Evolutionary conservation across 2,888 invertebrate genomes (phyloP).

Genomic region (Xestoiulus laeticollis): DNA sequence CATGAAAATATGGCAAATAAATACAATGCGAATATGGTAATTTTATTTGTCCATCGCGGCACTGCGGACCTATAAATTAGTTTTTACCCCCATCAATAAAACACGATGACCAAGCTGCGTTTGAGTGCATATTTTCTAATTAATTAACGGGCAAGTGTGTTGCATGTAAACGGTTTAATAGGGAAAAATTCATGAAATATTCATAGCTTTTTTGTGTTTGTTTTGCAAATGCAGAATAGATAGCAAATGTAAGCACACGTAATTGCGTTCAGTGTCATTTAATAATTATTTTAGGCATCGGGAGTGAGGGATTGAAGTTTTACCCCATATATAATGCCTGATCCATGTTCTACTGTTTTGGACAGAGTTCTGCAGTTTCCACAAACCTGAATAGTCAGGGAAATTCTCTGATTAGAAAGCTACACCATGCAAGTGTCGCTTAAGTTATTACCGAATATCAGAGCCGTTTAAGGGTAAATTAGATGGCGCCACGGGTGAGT

Average conservation of each 20-base stretch:
- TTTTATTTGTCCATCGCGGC: neutral
- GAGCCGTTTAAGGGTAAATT: neutral
- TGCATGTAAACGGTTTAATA: neutral
- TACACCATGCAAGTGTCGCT: neutral
- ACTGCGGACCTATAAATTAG: neutral
- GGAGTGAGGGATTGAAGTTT: neutral
- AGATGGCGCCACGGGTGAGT: slow-evolving; percentile 15
- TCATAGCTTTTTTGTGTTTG: neutral
- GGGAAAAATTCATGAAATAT: neutral
- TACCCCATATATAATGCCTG: neutral
- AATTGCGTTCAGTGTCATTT: slow-evolving; percentile 11
- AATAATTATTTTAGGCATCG: neutral
- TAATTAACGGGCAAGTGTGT: neutral
- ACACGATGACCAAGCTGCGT: neutral
- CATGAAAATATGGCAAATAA: no score
- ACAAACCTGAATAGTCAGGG: no score
- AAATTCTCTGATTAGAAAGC: neutral
- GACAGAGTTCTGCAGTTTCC: neutral
- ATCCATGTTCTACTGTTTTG: no score
- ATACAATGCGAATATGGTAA: neutral
- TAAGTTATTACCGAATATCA: neutral
- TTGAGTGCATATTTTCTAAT: neutral
- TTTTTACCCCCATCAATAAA: neutral
- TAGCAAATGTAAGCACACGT: neutral
- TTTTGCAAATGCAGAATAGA: neutral